These are phyloP conservation scores for Sphaerophoria rueppellii DNA, from an alignment of 2,888 invertebrate species.

Conservation along the genomic window DNA sequence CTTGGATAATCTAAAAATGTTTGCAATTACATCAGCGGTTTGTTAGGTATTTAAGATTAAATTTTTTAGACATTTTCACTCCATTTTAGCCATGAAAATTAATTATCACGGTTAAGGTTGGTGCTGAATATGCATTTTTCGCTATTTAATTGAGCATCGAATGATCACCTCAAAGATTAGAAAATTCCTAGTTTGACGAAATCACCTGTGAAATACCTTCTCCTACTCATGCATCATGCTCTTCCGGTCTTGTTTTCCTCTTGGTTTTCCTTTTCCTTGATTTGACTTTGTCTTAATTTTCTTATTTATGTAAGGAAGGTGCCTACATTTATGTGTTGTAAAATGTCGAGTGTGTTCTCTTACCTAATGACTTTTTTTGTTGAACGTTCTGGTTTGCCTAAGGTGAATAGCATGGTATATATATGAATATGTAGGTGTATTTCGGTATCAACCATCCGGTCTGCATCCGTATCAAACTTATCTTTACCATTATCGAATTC, in stretches of 20 bases:
- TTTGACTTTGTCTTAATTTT: slow-evolving; percentile 33
- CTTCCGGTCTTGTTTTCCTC: slow-evolving; percentile 24
- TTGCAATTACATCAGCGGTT: no score
- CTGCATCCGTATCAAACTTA: slow-evolving; percentile 24
- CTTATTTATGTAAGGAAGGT: slow-evolving; percentile 5
- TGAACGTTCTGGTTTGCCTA: slow-evolving; percentile 35
- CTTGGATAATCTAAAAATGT: background rate
- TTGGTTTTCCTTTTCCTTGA: slow-evolving; percentile 26
- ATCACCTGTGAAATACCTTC: slow-evolving; percentile 54
- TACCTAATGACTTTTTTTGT: slow-evolving; percentile 7
- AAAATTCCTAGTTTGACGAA: slow-evolving; percentile 37
- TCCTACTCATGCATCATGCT: slow-evolving; percentile 22
- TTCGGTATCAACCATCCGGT: slow-evolving; percentile 33
- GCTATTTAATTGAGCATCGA: no score
- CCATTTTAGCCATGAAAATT: no score
- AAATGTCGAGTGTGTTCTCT: background rate
- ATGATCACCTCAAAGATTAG: slow-evolving; percentile 33
- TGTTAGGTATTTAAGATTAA: no score
- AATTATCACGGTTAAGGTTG: no score
- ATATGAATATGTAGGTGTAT: no score
- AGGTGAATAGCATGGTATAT: slow-evolving; percentile 66
- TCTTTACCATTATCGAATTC: slow-evolving; percentile 38
- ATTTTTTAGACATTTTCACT: no score
- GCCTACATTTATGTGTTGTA: background rate
- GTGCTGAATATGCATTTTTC: slow-evolving; percentile 14